These are phyloP conservation scores for Zosterops borbonicus DNA, from an alignment of 2,113 vertebrate species.

Conservation along the genomic window DNA sequence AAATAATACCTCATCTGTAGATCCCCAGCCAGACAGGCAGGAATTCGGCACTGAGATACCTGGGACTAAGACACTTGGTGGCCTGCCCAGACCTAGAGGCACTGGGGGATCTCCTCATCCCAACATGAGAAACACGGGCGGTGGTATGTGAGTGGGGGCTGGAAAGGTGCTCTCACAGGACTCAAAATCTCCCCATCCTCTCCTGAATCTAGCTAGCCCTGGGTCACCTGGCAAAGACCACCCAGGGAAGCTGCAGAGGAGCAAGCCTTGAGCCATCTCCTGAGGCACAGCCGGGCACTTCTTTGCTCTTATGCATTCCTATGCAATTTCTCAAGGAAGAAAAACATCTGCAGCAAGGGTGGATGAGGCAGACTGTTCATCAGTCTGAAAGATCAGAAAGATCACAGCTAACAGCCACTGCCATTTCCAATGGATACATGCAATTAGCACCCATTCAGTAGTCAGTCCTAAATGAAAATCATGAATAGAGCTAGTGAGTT, in stretches of 20 bases:
- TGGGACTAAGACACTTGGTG: not conserved
- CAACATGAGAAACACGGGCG: fast-evolving
- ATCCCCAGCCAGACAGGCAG: not conserved
- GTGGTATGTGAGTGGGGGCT: not conserved
- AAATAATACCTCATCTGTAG: not conserved
- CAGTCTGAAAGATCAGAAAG: constrained; percentile 17
- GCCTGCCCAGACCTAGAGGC: not conserved
- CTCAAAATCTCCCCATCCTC: fast-evolving
- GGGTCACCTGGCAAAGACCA: not conserved
- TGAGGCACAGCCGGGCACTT: not conserved
- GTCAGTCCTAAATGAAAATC: constrained; percentile 22
- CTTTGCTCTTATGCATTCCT: not conserved
- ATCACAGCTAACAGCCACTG: not conserved
- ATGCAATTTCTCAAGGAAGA: not conserved
- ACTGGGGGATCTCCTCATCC: not conserved
- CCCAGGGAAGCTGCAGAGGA: not conserved
- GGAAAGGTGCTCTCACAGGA: not conserved
- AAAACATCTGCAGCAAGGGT: not conserved
- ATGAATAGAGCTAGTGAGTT: not conserved
- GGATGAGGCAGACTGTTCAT: not conserved
- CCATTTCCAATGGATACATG: not conserved
- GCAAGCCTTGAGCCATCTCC: fast-evolving
- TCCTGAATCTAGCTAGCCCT: not conserved
- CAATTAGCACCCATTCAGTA: constrained; percentile 24
- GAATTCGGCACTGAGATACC: not conserved